phyloP scores from a whole-genome alignment of 1,140 invertebrate genomes.

The Apis mellifera region Amel_HAv3.1 CM009939.2:11321001-11321500 shows the following conservation, averaged over 20 bases:
- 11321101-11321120: neutral
- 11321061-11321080: neutral
- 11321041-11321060: neutral
- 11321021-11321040: neutral
- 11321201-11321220: no score
- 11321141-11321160: neutral
- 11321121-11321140: slow-evolving; percentile 6
- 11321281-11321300: no score
- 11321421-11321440: neutral
- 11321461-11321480: slow-evolving; percentile 21
- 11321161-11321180: no score
- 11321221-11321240: no score
- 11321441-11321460: slow-evolving; percentile 43
- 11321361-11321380: neutral
- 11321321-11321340: slow-evolving; percentile 1
- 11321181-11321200: neutral
- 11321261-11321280: no score
- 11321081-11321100: neutral
- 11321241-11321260: no score
- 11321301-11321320: neutral
- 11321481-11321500: slow-evolving; percentile 53
- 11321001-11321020: neutral
- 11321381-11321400: neutral
- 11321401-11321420: no score
- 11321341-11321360: no score